A percentile compares a stretch with the other conserved stretches of the same genome.
phyloP scores from a whole-genome alignment of 2,888 invertebrate genomes.

The Anoncus sp. region DNA sequence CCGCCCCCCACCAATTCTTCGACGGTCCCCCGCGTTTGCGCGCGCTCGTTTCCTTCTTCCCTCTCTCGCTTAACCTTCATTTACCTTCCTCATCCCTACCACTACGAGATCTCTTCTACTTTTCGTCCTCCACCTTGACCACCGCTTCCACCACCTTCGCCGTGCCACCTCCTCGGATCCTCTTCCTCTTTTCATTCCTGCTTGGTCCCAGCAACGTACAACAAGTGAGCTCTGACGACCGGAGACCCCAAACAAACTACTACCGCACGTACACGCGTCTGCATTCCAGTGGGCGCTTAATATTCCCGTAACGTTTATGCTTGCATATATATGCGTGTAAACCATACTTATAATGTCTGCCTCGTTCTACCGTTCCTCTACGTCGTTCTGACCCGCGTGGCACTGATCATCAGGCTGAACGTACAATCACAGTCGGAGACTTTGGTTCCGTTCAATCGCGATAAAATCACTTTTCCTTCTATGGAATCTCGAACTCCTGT shows the following conservation, averaged over 20 bases:
- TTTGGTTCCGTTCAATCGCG: constrained; percentile 45
- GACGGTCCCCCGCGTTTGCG: constrained; percentile 48
- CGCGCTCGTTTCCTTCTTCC: constrained; percentile 55
- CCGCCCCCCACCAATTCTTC: constrained; percentile 37
- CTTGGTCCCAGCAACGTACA: constrained; percentile 28
- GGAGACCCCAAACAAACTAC: neutral
- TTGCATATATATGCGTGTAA: neutral
- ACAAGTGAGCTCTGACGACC: constrained; percentile 31
- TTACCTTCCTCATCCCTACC: constrained; percentile 62
- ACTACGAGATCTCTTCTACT: constrained; percentile 44
- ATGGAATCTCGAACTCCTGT: constrained; percentile 45
- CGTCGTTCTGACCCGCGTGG: constrained; percentile 33
- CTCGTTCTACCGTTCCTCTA: constrained; percentile 47
- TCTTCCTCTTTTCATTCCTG: constrained; percentile 57
- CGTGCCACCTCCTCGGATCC: constrained; percentile 44
- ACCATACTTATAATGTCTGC: neutral
- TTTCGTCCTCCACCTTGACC: constrained; percentile 61
- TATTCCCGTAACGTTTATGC: constrained; percentile 59
- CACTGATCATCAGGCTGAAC: constrained; percentile 31
- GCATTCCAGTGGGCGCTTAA: constrained; percentile 52
- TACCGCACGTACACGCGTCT: constrained; percentile 18
- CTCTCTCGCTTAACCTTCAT: constrained; percentile 63
- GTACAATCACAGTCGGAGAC: constrained; percentile 20
- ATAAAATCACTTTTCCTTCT: constrained; percentile 63
- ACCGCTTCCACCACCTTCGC: constrained; percentile 53